Percentiles rank a stretch among this genome's conserved stretches.
Evolutionary conservation across 1,140 invertebrate genomes (phyloP).

Genomic region (Drosophila lini): DNA sequence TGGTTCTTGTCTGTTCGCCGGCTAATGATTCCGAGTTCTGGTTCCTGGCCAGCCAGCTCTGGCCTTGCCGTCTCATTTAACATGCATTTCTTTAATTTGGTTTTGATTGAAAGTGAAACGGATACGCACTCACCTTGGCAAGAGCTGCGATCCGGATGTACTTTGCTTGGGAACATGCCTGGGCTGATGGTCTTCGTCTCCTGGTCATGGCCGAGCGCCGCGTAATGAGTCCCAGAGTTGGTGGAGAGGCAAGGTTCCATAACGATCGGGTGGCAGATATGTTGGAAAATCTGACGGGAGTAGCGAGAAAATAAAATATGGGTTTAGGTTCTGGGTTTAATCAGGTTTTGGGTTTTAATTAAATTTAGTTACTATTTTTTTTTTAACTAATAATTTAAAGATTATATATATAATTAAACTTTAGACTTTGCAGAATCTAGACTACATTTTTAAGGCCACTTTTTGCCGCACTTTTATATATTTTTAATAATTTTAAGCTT

Average conservation of each 20-base stretch:
- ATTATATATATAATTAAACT: not conserved
- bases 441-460: too few species aligned
- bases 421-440: too few species aligned
- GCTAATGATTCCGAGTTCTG: conserved; percentile 45
- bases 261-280: conserved; percentile 19
- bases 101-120: conserved; percentile 73
- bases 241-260: conserved; percentile 16
- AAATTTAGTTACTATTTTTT: not conserved
- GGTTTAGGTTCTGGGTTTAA: not conserved
- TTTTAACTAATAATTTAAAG: not conserved
- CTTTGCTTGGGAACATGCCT: not conserved
- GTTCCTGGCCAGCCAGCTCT: conserved; percentile 2
- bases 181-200: not conserved
- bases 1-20: conserved; percentile 35
- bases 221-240: conserved; percentile 25
- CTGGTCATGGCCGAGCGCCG: conserved; percentile 27
- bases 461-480: too few species aligned
- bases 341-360: too few species aligned
- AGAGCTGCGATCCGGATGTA: conserved; percentile 15
- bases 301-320: not conserved
- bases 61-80: conserved; percentile 59
- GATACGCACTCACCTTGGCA: conserved; percentile 25
- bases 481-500: not conserved
- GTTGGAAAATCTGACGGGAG: conserved; percentile 9
- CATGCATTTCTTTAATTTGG: conserved; percentile 56